These are phyloP conservation scores for Sinosuthora webbiana DNA, from an alignment of 2,113 vertebrate genomes.

Conservation along the genomic window DNA sequence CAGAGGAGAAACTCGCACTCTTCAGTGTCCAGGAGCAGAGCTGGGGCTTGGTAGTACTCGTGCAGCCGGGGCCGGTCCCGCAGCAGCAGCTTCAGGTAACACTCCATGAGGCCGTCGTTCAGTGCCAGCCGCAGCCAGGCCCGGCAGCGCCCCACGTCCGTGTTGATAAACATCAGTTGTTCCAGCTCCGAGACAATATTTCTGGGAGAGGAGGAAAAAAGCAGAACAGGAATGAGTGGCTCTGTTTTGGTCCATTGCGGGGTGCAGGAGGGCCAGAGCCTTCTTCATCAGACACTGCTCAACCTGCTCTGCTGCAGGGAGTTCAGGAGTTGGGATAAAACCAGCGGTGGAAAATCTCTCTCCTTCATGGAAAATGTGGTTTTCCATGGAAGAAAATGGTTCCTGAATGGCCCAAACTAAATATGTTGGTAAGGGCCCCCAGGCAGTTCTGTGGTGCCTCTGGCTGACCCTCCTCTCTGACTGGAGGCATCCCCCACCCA, in stretches of 20 bases:
- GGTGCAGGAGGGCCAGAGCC: not conserved
- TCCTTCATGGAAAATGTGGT: not conserved
- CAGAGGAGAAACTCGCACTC: slow-evolving; percentile 93
- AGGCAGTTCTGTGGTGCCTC: not conserved
- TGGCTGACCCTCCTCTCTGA: not conserved
- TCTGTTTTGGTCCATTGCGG: accelerated
- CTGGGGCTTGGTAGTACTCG: slow-evolving; percentile 83
- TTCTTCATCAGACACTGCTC: not conserved
- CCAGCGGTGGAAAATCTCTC: not conserved
- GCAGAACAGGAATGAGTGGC: accelerated
- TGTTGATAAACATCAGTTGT: slow-evolving; percentile 84
- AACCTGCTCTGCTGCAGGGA: not conserved
- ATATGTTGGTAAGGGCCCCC: not conserved
- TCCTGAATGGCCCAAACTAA: not conserved
- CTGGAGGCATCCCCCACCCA: not conserved
- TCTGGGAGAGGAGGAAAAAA: slow-evolving; percentile 55
- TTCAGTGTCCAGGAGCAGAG: slow-evolving; percentile 86
- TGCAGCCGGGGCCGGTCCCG: slow-evolving; percentile 79
- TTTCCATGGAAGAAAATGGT: not conserved
- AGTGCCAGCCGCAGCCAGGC: slow-evolving; percentile 93
- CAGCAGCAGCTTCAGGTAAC: slow-evolving; percentile 88
- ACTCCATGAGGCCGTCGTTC: slow-evolving; percentile 91
- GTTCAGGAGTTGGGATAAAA: not conserved
- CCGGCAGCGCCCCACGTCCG: slow-evolving; percentile 89
- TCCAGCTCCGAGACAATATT: slow-evolving; percentile 88